Percentiles rank a stretch among this genome's conserved stretches.
These are phyloP conservation scores for Zophobas morio DNA, from an alignment of 1,140 invertebrate genomes.

Conservation along the genomic window DNA sequence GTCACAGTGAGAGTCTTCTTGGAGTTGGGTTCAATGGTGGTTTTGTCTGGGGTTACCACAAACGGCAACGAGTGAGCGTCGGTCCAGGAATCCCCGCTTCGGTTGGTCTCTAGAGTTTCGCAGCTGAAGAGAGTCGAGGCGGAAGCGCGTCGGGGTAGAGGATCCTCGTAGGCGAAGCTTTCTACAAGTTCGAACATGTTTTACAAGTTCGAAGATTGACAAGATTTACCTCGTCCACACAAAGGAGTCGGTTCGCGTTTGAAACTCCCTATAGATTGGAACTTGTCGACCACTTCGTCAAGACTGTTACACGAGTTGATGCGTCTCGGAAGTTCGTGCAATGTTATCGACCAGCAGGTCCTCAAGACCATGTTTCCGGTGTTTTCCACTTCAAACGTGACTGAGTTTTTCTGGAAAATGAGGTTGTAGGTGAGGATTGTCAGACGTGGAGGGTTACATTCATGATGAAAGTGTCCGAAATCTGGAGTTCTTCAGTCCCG, in stretches of 20 bases:
- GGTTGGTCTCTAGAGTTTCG: slow-evolving; percentile 21
- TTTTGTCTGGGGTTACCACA: slow-evolving; percentile 49
- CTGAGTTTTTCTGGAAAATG: slow-evolving; percentile 51
- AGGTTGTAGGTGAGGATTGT: slow-evolving; percentile 10
- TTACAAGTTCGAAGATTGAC: not conserved
- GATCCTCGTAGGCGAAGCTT: not conserved
- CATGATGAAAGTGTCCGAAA: slow-evolving; percentile 59
- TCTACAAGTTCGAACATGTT: not conserved
- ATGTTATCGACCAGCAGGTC: slow-evolving; percentile 49
- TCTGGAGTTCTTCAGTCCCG: slow-evolving; percentile 44
- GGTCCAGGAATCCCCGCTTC: slow-evolving; percentile 47
- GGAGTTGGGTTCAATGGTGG: slow-evolving; percentile 41
- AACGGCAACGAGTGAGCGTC: slow-evolving; percentile 50
- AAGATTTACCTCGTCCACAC: not conserved
- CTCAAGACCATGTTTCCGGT: slow-evolving; percentile 50
- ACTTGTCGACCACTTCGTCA: not conserved
- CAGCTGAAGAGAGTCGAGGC: slow-evolving; percentile 46
- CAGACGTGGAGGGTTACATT: slow-evolving; percentile 50
- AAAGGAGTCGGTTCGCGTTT: slow-evolving; percentile 5
- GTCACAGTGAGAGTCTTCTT: slow-evolving; percentile 50
- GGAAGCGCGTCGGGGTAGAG: not conserved
- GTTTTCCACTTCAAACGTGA: slow-evolving; percentile 55
- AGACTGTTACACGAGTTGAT: slow-evolving; percentile 14
- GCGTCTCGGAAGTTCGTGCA: slow-evolving; percentile 13
- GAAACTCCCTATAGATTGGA: not conserved